Evolutionary conservation across 2,113 vertebrate genomes (phyloP).

Genomic region (Sinocyclocheilus anshuiensis): DNA sequence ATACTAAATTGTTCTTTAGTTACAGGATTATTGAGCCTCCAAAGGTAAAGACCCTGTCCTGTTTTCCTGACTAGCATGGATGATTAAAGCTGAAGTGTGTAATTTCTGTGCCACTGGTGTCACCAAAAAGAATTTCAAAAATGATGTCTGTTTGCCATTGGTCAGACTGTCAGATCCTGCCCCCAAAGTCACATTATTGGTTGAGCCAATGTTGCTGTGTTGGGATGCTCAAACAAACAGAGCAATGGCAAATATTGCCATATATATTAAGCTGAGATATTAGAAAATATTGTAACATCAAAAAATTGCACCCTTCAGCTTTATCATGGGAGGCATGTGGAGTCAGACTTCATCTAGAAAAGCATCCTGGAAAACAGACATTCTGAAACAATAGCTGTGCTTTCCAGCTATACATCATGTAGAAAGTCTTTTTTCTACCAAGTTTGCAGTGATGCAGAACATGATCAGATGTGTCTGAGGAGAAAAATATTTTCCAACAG

Average conservation of each 20-base stretch:
- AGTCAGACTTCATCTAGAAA: not conserved
- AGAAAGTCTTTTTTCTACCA: not conserved
- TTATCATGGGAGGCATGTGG: not conserved
- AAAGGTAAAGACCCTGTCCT: not conserved
- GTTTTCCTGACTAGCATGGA: not conserved
- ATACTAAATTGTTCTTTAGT: not conserved
- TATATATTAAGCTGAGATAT: constrained; percentile 7
- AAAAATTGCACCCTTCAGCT: not conserved
- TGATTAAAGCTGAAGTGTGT: not conserved
- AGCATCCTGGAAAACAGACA: not conserved
- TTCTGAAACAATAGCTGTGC: not conserved
- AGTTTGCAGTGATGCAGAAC: constrained; percentile 16
- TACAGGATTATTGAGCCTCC: not conserved
- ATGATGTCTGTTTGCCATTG: not conserved
- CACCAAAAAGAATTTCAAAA: not conserved
- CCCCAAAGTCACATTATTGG: not conserved
- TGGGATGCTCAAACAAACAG: not conserved
- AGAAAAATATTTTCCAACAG: not conserved
- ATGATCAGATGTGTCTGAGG: not conserved
- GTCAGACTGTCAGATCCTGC: not conserved
- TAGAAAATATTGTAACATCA: not conserved
- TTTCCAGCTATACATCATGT: not conserved
- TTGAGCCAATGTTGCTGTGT: not conserved
- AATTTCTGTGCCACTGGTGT: not conserved
- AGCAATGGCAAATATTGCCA: no score